Evolutionary conservation across 1,140 invertebrate genomes (phyloP).

Genomic region (Procambarus virginalis): DNA sequence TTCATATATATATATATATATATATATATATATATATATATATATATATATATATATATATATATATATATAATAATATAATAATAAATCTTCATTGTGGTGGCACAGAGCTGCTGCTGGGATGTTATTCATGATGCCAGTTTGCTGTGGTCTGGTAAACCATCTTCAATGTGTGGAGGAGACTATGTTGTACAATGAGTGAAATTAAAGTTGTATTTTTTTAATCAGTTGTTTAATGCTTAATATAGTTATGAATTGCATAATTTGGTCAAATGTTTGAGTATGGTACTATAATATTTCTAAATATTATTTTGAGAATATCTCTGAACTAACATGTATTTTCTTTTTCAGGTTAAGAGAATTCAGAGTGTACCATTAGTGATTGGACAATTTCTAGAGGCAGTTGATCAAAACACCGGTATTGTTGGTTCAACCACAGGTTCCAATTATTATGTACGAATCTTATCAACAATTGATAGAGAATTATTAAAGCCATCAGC

Average conservation of each 20-base stretch:
- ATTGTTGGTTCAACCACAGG: constrained; percentile 92
- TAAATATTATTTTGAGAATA: background rate
- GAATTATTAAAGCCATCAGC: constrained; percentile 96
- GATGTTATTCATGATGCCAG: too few species aligned
- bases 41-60: constrained; percentile 52
- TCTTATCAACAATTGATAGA: constrained; percentile 91
- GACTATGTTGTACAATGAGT: too few species aligned
- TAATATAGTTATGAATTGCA: too few species aligned
- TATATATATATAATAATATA: constrained; percentile 17
- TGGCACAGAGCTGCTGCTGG: too few species aligned
- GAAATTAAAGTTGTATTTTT: too few species aligned
- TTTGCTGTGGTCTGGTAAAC: too few species aligned
- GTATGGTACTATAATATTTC: too few species aligned
- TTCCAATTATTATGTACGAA: constrained; percentile 98
- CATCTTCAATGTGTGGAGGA: too few species aligned
- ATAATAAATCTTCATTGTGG: too few species aligned
- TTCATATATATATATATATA: background rate
- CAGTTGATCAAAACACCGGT: constrained; percentile 98
- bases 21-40: constrained; percentile 19
- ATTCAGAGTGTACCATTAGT: constrained; percentile 98
- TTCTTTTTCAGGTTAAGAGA: constrained; percentile 85
- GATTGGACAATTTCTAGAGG: constrained; percentile 98
- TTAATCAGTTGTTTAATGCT: too few species aligned
- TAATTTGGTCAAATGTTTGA: too few species aligned
- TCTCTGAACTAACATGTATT: background rate